phyloP scores from a whole-genome alignment of 2,113 vertebrate species.

The Alligator mississippiensis region DNA sequence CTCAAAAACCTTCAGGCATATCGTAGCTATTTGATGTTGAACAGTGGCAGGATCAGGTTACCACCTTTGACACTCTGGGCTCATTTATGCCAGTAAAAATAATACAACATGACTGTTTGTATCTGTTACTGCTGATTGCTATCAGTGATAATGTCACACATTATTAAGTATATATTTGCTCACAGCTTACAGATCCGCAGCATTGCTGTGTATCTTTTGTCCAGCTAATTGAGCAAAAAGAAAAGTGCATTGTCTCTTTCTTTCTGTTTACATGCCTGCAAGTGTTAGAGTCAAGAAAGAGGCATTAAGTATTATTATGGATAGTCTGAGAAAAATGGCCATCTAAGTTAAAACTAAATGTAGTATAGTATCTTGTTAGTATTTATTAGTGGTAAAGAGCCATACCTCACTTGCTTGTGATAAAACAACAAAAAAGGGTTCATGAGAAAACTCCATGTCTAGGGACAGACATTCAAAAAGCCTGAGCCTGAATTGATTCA shows the following conservation, averaged over 20 bases:
- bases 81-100: not conserved
- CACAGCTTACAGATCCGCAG: not conserved
- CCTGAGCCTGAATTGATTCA: no score
- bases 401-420: not conserved
- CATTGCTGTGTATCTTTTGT: not conserved
- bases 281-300: not conserved
- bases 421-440: not conserved
- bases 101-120: not conserved
- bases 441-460: not conserved
- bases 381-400: slow-evolving; percentile 46
- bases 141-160: not conserved
- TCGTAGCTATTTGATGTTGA: slow-evolving; percentile 4
- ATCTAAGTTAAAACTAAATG: not conserved
- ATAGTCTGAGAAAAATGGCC: not conserved
- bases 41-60: not conserved
- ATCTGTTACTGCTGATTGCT: not conserved
- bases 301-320: not conserved
- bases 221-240: not conserved
- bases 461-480: no score
- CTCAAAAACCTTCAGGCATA: not conserved
- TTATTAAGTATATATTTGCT: not conserved
- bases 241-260: not conserved
- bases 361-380: slow-evolving; percentile 23
- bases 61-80: not conserved
- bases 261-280: slow-evolving; percentile 1